Evolutionary conservation across 1,140 invertebrate genomes (phyloP).

Genomic region (Drosophila tani): DNA sequence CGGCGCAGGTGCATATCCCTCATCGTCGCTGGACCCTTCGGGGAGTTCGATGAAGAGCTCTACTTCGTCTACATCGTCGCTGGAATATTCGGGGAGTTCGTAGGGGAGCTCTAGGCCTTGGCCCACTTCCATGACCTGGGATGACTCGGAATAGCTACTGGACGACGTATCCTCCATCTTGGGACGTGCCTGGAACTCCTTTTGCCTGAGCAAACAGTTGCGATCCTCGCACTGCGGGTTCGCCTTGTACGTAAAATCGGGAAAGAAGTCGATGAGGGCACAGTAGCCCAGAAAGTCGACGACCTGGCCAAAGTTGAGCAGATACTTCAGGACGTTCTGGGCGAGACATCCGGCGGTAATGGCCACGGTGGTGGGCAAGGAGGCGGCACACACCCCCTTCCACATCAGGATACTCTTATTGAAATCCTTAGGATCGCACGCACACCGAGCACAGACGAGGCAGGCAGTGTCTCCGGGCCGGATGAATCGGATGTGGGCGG

Average conservation of each 20-base stretch:
- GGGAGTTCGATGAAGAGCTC: no score
- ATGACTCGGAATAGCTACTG: no score
- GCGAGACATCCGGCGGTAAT: conserved; percentile 98
- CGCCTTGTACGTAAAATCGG: conserved; percentile 95
- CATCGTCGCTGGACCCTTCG: no score
- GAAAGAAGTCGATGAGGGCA: conserved; percentile 98
- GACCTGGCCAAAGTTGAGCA: conserved; percentile 96
- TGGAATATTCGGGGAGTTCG: no score
- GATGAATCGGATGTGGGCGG: conserved; percentile 99
- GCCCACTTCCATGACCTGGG: no score
- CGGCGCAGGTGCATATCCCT: no score
- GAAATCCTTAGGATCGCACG: no score
- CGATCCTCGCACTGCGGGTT: conserved; percentile 96
- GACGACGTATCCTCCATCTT: no score
- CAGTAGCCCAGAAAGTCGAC: conserved; percentile 98
- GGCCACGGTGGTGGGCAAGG: conserved; percentile 99
- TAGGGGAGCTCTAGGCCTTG: no score
- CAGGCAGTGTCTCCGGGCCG: conserved; percentile 98
- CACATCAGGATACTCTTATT: conserved; percentile 98
- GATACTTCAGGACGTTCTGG: conserved; percentile 99
- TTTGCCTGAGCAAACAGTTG: conserved; percentile 91
- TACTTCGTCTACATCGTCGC: no score
- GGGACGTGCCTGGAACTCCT: conserved; percentile 88
- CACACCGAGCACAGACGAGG: conserved; percentile 99
- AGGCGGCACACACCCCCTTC: conserved; percentile 99